Conservation (phyloP, 2,888 invertebrate genomes). For the Conus canariensis region DNA sequence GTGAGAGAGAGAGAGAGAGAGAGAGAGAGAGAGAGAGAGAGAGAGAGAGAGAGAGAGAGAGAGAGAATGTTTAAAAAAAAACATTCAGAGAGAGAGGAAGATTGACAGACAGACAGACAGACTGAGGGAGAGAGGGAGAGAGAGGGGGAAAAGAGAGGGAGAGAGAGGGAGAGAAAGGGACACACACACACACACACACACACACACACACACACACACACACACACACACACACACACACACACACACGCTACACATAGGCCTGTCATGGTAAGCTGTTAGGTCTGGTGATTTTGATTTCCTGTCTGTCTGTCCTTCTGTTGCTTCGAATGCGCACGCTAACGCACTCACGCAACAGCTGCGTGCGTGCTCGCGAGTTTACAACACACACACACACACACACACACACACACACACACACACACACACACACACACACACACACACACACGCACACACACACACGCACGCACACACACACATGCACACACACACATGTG, state of each 20-base stretch:
- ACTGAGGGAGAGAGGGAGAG: background rate
- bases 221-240: background rate
- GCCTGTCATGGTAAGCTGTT: too few relatives aligned
- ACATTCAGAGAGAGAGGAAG: too few relatives aligned
- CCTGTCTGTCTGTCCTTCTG: too few relatives aligned
- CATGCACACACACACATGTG: too few relatives aligned
- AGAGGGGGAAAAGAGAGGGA: background rate
- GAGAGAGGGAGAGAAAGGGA: constrained; percentile 18
- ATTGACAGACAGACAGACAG: too few relatives aligned
- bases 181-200: too few relatives aligned
- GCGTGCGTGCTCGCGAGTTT: background rate
- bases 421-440: constrained; percentile 21
- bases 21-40: background rate
- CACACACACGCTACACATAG: background rate
- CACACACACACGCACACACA: constrained; percentile 19
- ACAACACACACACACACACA: constrained; percentile 17
- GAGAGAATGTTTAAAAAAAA: background rate
- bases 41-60: background rate
- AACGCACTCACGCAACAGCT: too few relatives aligned
- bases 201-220: background rate
- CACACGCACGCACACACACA: background rate
- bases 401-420: constrained; percentile 29
- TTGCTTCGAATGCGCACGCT: too few relatives aligned
- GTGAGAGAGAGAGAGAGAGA: background rate
- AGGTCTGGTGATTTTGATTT: too few relatives aligned